phyloP scores from a whole-genome alignment of 2,113 vertebrate species.

The Castor canadensis region DNA sequence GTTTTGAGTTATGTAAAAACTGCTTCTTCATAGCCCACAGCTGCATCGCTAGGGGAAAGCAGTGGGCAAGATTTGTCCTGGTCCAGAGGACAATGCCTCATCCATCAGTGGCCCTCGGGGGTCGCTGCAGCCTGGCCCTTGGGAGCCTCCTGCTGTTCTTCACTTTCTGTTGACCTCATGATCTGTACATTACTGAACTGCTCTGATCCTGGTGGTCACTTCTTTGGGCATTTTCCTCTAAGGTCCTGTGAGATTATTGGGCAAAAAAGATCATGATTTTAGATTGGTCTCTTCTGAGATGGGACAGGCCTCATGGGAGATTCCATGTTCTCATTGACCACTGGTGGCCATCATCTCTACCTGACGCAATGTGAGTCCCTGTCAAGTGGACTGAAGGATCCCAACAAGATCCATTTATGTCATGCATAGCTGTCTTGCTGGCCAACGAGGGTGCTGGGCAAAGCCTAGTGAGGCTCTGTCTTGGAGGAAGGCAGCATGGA shows the following conservation, averaged over 20 bases:
- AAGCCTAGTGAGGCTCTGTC: rapidly evolving
- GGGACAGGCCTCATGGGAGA: neutral
- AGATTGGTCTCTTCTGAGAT: neutral
- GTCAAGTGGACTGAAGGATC: rapidly evolving
- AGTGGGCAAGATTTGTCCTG: neutral
- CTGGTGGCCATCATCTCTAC: rapidly evolving
- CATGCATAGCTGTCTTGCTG: rapidly evolving
- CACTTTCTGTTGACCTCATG: rapidly evolving
- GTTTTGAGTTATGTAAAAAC: neutral
- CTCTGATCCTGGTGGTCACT: neutral
- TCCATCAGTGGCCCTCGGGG: too few species aligned
- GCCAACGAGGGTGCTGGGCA: rapidly evolving
- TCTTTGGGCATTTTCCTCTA: neutral
- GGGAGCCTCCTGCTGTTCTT: too few species aligned
- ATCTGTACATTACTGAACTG: neutral
- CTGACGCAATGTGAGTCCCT: rapidly evolving
- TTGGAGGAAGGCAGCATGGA: neutral
- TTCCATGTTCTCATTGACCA: rapidly evolving
- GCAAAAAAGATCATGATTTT: neutral
- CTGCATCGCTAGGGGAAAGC: neutral
- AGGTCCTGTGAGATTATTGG: neutral
- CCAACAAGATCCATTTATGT: rapidly evolving
- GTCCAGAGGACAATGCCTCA: neutral
- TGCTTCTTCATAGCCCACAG: neutral
- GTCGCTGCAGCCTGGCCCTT: too few species aligned